Evolutionary conservation across 2,888 invertebrate species (phyloP), one percentile per base, ranked within the genome.

Genomic region (Drosophila tripunctata): DNA sequence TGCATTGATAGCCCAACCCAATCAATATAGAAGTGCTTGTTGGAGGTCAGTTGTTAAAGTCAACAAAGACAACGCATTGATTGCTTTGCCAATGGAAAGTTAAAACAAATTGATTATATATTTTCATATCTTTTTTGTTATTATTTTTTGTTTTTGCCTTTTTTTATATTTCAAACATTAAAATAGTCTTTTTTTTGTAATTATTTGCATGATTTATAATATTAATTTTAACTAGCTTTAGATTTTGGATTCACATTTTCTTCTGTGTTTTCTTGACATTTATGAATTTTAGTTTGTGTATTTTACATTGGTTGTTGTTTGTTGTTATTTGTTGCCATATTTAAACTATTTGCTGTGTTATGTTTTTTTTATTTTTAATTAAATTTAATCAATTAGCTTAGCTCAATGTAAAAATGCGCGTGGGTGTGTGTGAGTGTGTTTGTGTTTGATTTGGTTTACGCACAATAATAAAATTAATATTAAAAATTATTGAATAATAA

Each of bases 401-500:
- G 85, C 86, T 86, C 87, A 78, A 87, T 84, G 70, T 84, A 84
- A 84, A 83, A 84, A 84, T 82, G 77, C 52, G 71, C 60, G 24
- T 61, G 61, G 56, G 44, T 56, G 38, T 73, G 47, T 71, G 41
- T 62, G 50, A 48, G 30, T 69, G 27, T 70, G 54, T 69, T 45
- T 66, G 66, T 71, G 60, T 27, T 57, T 55, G 60, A 31, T 57
- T 55, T 61, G 55, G 45, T 55, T 51, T 58, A 55, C 73, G 76
- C 87, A 87, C 70, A 81, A 78, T 70, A 66, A 76, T 79, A 77
- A 86, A 89, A 81, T 76, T 88, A 78, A 78, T 76, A 75, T 77
- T 83, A 75, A 85, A 83, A 89, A 85, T 87, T 89, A 87, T 89
- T 88, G 84, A 75, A 89, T 89, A 88, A 88, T 88, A 87, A 88